Base-by-base conservation (phyloP, 2,797 vertebrate species). In the Arvicola amphibius region DNA sequence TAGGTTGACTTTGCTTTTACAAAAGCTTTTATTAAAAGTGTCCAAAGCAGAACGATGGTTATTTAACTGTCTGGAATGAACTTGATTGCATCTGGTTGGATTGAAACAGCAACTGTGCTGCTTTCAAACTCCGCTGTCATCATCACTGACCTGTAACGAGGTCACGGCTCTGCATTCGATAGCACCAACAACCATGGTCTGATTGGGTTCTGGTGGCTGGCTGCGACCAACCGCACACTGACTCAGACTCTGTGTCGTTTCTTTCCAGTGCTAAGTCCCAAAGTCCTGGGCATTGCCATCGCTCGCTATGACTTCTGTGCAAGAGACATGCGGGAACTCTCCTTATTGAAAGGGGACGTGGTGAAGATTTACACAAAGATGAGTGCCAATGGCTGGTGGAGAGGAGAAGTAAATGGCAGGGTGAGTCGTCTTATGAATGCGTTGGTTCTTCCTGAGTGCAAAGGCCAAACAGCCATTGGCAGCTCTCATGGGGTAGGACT, bases 281-380 rank as follows among this genome's bases (percentile, higher is more conserved):
- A 99, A 98, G 99, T 99, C 97, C 99, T 99, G 3, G 99, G 99
- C 10, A 99, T 99, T 92, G 99, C 99, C 48, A 98, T 99, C 8
- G 99, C 99, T 0, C 99, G 99, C 32, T 99, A 99, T n/a, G 99
- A 99, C 98, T 99, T 99, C 99, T 99, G 99, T 88, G 99, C 99
- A 0, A 98, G 99, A 37, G 99, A 99, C 97, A 99, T 99, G 92
- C 98, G 99, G 17, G 99, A 99, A 56, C 98, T 99, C 43, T 99
- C 99, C 46, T 98, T 99, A 67, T 78, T 99, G 98, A 99, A 99
- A 97, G 99, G 99, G 0, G 99, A 99, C 0, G 98, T 99, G 94
- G 99, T 99, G 46, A 99, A 99, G 98, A 99, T 99, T 98, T 99
- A 99, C 98, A 99, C 99, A 2, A 99, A 99, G 98, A 98, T 99